Conservation (phyloP, 2,888 invertebrate species). For the Eristalinus aeneus region DNA sequence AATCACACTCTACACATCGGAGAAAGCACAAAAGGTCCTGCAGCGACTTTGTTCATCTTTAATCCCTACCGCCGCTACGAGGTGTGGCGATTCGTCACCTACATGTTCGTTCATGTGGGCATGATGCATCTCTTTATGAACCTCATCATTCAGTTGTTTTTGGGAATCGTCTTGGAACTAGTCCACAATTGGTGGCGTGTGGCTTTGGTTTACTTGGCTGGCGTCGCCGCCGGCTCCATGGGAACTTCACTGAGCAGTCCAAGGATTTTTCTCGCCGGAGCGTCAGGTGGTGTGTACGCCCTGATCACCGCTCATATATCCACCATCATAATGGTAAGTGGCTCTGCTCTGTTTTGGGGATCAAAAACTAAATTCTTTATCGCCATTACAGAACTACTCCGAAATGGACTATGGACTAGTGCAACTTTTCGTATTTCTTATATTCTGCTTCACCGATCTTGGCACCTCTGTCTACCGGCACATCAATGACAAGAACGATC, state of each 20-base stretch:
- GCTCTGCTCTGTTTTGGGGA: no score
- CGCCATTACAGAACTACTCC: slow-evolving; percentile 89
- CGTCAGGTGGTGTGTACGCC: slow-evolving; percentile 97
- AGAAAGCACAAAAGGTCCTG: slow-evolving; percentile 85
- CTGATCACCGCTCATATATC: slow-evolving; percentile 96
- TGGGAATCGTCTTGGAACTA: slow-evolving; percentile 97
- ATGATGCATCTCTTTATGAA: slow-evolving; percentile 94
- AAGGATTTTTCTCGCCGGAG: slow-evolving; percentile 91
- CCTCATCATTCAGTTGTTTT: slow-evolving; percentile 92
- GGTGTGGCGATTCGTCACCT: slow-evolving; percentile 96
- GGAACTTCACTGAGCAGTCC: slow-evolving; percentile 92
- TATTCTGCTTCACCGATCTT: slow-evolving; percentile 91
- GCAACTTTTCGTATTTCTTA: slow-evolving; percentile 90
- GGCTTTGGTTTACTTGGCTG: slow-evolving; percentile 89
- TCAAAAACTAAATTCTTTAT: no score
- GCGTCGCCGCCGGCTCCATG: slow-evolving; percentile 92
- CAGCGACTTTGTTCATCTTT: slow-evolving; percentile 92
- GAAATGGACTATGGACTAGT: slow-evolving; percentile 97
- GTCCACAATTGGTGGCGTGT: slow-evolving; percentile 98
- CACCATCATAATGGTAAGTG: slow-evolving; percentile 88
- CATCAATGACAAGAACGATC: slow-evolving; percentile 85
- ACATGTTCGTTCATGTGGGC: slow-evolving; percentile 98
- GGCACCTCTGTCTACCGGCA: slow-evolving; percentile 96
- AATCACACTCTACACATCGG: slow-evolving; percentile 78
- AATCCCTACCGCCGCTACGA: slow-evolving; percentile 92